Evolutionary conservation across 2,797 vertebrate genomes (phyloP), one percentile per base, ranked within the genome.

Genomic region (Anas acuta): DNA sequence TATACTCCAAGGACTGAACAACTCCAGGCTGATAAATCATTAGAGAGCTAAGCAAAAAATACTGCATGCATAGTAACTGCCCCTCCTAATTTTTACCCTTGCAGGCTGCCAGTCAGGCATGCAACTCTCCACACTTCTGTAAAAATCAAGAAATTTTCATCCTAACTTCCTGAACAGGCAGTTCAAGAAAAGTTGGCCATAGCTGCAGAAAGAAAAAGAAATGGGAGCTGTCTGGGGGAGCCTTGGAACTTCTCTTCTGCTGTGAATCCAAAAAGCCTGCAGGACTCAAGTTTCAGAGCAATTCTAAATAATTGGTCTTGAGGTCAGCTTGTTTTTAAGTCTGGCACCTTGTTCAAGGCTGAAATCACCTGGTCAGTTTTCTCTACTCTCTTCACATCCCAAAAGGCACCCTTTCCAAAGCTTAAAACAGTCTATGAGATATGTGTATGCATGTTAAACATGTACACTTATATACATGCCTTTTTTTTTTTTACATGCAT

Each of bases 101-200:
- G 0, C 23, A 71, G 49, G 49, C 30, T 82, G 20, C 43, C 39
- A 84, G 33, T 0, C 35, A 6, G 35, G 45, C 33, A 72, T 4
- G 7, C 6, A 60, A 80, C 14, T 75, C 39, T 51, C 43, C 37
- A 21, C 21, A 7, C 74, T 54, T 8, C 43, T 60, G 22, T 37
- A 78, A 70, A 81, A 58, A 56, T 7, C 6, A 32, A 30, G 18
- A 9, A 22, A 8, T 75, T 43, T 67, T 94, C n/a, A 47, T 28
- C 10, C 18, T 26, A 61, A 30, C 18, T 33, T 25, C 23, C 61
- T 11, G 19, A 28, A n/a, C 18, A 65, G 53, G 13, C 49, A 20
- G 19, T 22, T 54, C 49, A 65, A 53, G 47, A n/a, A n/a, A n/a
- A 33, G 23, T 9, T 14, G 61, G 58, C 16, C 23, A 9, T 22